Percentiles rank a stretch among this genome's conserved stretches.
phyloP scores from a whole-genome alignment of 2,888 invertebrate genomes.

The Papilio gigon region DNA sequence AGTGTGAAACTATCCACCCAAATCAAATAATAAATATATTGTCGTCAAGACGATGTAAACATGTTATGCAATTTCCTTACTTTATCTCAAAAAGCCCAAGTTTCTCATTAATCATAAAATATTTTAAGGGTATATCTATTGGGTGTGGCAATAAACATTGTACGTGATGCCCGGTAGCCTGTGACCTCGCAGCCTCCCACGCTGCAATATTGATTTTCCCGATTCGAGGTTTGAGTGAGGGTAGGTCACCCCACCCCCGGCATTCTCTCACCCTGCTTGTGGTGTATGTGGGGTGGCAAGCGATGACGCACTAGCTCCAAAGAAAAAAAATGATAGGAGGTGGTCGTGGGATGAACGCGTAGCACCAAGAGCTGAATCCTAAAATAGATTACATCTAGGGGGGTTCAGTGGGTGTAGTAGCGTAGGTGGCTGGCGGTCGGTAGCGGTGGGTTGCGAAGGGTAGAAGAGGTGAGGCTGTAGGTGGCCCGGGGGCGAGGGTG shows the following conservation, averaged over 20 bases:
- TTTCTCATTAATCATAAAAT: not conserved
- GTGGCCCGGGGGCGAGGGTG: slow-evolving; percentile 11
- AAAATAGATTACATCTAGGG: slow-evolving; percentile 59
- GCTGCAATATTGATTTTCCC: slow-evolving; percentile 39
- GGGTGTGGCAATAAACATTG: slow-evolving; percentile 14
- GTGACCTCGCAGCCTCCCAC: slow-evolving; percentile 42
- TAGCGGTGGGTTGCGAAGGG: not conserved
- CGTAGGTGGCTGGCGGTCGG: slow-evolving; percentile 39
- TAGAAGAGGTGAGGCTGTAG: not conserved
- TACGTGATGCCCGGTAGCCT: slow-evolving; percentile 24
- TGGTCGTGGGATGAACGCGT: slow-evolving; percentile 37
- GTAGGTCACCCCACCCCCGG: not conserved
- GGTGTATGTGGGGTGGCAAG: not conserved
- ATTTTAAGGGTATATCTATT: not conserved
- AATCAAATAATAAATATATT: no score
- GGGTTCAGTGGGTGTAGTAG: slow-evolving; percentile 53
- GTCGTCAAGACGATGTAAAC: no score
- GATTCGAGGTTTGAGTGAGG: slow-evolving; percentile 27
- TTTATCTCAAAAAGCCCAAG: no score
- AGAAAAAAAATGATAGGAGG: slow-evolving; percentile 21
- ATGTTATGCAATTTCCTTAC: no score
- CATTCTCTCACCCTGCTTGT: not conserved
- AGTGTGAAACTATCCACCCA: no score
- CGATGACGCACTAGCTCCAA: slow-evolving; percentile 14
- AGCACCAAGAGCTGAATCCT: slow-evolving; percentile 50